Conservation (phyloP, 1,140 invertebrate species). For the Lerema accius region DNA sequence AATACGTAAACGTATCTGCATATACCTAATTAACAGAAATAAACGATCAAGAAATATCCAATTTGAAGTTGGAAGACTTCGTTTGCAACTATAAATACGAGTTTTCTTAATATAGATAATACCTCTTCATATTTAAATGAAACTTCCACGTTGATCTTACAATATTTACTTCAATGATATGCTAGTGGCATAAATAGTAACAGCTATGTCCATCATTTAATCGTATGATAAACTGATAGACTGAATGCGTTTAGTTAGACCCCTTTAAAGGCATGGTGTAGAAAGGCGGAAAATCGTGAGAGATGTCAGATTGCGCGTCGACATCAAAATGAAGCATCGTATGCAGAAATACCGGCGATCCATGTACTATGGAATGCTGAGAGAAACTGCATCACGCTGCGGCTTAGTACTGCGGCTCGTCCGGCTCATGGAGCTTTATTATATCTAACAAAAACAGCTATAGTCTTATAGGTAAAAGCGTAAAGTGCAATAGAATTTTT, state of each 20-base stretch:
- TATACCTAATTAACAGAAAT: no score
- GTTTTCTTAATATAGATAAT: no score
- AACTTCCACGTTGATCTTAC: no score
- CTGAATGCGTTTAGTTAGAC: slow-evolving; percentile 27
- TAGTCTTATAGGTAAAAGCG: no score
- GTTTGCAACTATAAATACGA: no score
- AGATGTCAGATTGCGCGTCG: slow-evolving; percentile 58
- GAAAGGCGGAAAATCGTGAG: slow-evolving; percentile 71
- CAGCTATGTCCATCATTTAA: slow-evolving; percentile 9
- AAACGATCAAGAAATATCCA: no score
- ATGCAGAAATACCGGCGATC: slow-evolving; percentile 45
- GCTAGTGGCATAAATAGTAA: not conserved
- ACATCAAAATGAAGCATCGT: slow-evolving; percentile 57
- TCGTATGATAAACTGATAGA: slow-evolving; percentile 17
- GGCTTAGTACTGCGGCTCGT: slow-evolving; percentile 3
- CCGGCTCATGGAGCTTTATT: not conserved
- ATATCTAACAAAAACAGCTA: no score
- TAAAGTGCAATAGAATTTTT: no score
- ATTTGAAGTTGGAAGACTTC: no score
- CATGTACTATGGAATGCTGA: slow-evolving; percentile 9
- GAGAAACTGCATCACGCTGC: slow-evolving; percentile 11
- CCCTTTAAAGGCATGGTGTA: slow-evolving; percentile 63
- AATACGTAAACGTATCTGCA: no score
- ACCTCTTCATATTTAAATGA: no score
- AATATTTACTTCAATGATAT: no score